Base-by-base conservation (phyloP, 2,797 vertebrate genomes). In the Acanthurus tractus region DNA sequence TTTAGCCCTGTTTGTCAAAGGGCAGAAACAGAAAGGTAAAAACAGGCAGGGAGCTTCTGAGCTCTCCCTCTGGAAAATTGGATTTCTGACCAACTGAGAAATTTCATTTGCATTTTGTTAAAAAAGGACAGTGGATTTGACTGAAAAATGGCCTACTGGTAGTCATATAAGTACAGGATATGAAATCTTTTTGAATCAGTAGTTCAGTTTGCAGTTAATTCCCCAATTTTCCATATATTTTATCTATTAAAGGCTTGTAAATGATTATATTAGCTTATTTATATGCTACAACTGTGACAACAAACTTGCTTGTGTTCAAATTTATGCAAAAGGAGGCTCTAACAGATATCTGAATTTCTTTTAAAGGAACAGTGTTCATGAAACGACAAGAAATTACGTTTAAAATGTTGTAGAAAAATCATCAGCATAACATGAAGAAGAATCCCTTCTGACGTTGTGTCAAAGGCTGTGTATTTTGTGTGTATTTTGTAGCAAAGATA, bases 1-100 rank as follows among this genome's bases (percentile, higher is more conserved):
- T 91, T 90, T 83, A 81, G 77, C 78, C 76, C 63, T 25, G 75
- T 81, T 89, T 85, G 84, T 90, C 82, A 88, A 83, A 89, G 67
- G 79, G 63, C 46, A 71, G 65, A 70, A 64, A 87, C 66, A 66
- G 86, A 79, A 67, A 91, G 76, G 77, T 53, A 67, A 65, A 52
- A 55, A 65, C 34, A 74, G 61, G 46, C 8, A 12, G 62, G n/a
- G 57, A 72, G 74, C 71, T 85, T 87, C 78, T 56, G 79, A 79
- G 85, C 82, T 82, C 56, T 69, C 72, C 63, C 68, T 73, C 65
- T 75, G 77, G 67, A 84, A 92, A 92, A 90, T 91, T 91, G 89
- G 76, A 87, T 92, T 88, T 40, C 70, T 40, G 4, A 80, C 67
- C 74, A 85, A 79, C 64, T 62, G 69, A 73, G 83, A 48, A 80